phyloP scores from a whole-genome alignment of 2,113 vertebrate species.

The Mesocricetus auratus region DNA sequence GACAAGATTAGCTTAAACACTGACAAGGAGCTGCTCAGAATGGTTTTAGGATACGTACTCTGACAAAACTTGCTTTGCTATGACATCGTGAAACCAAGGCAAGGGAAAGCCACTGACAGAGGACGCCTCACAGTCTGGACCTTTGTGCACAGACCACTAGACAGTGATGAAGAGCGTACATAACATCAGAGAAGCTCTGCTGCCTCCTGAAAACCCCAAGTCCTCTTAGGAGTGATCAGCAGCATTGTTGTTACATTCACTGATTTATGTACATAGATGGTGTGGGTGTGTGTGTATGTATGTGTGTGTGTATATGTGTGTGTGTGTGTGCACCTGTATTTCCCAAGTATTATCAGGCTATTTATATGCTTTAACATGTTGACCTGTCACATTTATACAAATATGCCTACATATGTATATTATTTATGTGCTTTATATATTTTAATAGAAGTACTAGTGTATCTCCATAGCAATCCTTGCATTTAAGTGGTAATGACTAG shows the following conservation, averaged over 20 bases:
- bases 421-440: neutral
- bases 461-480: conserved; percentile 9
- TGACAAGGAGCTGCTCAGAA: neutral
- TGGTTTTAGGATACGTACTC: neutral
- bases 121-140: neutral
- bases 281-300: no score
- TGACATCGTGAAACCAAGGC: neutral
- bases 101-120: neutral
- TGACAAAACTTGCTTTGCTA: neutral
- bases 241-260: neutral
- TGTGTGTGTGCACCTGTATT: neutral
- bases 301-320: no score
- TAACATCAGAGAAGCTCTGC: neutral
- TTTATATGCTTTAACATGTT: neutral
- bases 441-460: neutral
- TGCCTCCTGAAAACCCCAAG: conserved; percentile 10
- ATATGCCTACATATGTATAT: neutral
- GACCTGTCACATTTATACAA: neutral
- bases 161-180: neutral
- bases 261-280: neutral
- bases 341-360: neutral
- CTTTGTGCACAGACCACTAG: neutral
- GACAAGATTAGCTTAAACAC: neutral
- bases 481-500: neutral
- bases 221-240: neutral